phyloP scores from a whole-genome alignment of 2,113 vertebrate species.

The Callospermophilus lateralis region DNA sequence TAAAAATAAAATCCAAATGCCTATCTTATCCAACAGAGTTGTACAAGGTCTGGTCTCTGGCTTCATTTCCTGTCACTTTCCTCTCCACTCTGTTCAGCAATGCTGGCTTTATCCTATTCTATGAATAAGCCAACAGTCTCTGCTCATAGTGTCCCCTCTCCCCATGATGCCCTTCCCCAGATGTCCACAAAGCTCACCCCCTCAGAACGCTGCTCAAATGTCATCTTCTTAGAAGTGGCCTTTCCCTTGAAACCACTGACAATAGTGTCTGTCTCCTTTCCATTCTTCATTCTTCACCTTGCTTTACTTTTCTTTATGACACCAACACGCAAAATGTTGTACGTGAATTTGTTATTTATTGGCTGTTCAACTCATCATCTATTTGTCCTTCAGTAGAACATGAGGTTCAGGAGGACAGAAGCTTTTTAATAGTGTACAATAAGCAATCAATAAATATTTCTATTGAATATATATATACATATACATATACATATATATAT shows the following conservation, averaged over 20 bases:
- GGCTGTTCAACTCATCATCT: neutral
- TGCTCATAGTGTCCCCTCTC: neutral
- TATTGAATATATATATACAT: too few relatives aligned
- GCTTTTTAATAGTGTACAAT: neutral
- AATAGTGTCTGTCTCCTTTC: neutral
- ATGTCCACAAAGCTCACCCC: neutral
- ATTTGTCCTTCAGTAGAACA: neutral
- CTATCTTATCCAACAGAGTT: neutral
- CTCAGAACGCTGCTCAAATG: neutral
- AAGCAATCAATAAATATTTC: neutral
- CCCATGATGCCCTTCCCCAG: neutral
- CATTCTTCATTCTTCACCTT: neutral
- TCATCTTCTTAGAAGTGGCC: neutral
- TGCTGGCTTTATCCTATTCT: neutral
- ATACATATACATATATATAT: too few relatives aligned
- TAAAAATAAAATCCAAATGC: neutral
- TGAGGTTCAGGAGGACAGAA: neutral
- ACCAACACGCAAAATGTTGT: neutral
- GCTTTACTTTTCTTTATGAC: constrained; percentile 28
- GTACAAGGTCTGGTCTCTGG: neutral
- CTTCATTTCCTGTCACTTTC: neutral
- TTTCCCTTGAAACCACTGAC: neutral
- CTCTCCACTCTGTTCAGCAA: neutral
- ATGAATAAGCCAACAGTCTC: neutral
- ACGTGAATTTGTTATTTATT: neutral